A percentile compares a stretch with the other conserved stretches of the same genome.
Evolutionary conservation across 1,140 invertebrate species (phyloP).

Genomic region (Dysdera silvatica): DNA sequence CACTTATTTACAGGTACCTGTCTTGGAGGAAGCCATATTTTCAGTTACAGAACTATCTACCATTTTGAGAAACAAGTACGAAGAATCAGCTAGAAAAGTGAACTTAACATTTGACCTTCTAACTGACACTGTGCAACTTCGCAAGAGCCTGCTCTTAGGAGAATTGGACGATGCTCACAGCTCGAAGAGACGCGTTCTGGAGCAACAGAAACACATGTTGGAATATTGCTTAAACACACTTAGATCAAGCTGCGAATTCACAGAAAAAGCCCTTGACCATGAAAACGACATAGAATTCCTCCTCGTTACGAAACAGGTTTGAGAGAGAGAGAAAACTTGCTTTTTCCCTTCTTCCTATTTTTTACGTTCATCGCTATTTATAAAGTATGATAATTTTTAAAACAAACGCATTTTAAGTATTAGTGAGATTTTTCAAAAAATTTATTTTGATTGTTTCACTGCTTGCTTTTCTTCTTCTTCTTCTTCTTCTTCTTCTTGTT

Average conservation of each 20-base stretch:
- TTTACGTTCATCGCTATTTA: constrained; percentile 44
- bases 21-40: constrained; percentile 48
- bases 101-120: neutral
- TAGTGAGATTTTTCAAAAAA: constrained; percentile 40
- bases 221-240: constrained; percentile 45
- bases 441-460: constrained; percentile 43
- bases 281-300: constrained; percentile 49
- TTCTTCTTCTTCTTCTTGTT: too few species aligned
- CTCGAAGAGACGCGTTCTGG: constrained; percentile 44
- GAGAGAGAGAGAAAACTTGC: constrained; percentile 47
- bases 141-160: constrained; percentile 42
- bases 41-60: constrained; percentile 46
- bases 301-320: constrained; percentile 47
- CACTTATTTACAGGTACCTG: constrained; percentile 43
- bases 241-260: constrained; percentile 45
- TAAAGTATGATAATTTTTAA: constrained; percentile 45
- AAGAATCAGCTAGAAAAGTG: constrained; percentile 41
- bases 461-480: too few species aligned
- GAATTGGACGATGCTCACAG: constrained; percentile 43
- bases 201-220: constrained; percentile 42
- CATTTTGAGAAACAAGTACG: constrained; percentile 45
- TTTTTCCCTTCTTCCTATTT: constrained; percentile 42
- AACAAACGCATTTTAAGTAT: constrained; percentile 37
- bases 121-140: constrained; percentile 23
- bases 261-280: constrained; percentile 46